Evolutionary conservation across 2,888 invertebrate genomes (phyloP).

Genomic region (Azorinus chamasolen): DNA sequence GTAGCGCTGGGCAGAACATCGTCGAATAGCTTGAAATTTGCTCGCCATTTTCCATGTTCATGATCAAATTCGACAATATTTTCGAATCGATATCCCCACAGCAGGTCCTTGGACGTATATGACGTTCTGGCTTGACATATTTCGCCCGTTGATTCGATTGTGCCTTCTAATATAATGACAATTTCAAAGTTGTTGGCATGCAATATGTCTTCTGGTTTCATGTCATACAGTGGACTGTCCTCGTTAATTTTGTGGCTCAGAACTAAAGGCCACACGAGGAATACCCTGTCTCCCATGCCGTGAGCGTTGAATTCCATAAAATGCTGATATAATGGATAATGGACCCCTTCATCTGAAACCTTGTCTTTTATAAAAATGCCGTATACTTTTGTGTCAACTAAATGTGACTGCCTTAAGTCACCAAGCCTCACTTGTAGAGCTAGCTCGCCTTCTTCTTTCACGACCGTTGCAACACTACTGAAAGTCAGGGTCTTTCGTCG

Average conservation of each 20-base stretch:
- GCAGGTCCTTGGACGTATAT: constrained; percentile 85
- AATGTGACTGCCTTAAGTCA: constrained; percentile 85
- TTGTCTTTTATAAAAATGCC: constrained; percentile 95
- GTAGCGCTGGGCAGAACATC: constrained; percentile 74
- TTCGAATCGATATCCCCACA: constrained; percentile 83
- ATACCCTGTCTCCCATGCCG: constrained; percentile 96
- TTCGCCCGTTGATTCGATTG: constrained; percentile 93
- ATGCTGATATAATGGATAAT: constrained; percentile 97
- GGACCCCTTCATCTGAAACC: constrained; percentile 96
- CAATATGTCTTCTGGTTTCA: constrained; percentile 95
- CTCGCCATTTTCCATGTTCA: constrained; percentile 75
- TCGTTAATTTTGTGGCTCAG: constrained; percentile 97
- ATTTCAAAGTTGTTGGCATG: constrained; percentile 95
- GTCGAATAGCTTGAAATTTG: constrained; percentile 78
- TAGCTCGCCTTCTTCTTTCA: constrained; percentile 87
- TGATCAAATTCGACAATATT: constrained; percentile 81
- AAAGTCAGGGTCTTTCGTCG: constrained; percentile 97
- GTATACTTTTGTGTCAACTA: constrained; percentile 94
- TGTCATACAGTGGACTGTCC: constrained; percentile 94
- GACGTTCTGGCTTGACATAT: constrained; percentile 87
- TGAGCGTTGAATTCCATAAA: constrained; percentile 96
- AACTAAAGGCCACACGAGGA: constrained; percentile 99
- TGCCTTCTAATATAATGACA: constrained; percentile 96
- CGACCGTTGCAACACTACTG: constrained; percentile 95
- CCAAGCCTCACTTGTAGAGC: constrained; percentile 84